phyloP scores from a whole-genome alignment of 1,140 invertebrate species.

The Drosophila bifasciata region DNA sequence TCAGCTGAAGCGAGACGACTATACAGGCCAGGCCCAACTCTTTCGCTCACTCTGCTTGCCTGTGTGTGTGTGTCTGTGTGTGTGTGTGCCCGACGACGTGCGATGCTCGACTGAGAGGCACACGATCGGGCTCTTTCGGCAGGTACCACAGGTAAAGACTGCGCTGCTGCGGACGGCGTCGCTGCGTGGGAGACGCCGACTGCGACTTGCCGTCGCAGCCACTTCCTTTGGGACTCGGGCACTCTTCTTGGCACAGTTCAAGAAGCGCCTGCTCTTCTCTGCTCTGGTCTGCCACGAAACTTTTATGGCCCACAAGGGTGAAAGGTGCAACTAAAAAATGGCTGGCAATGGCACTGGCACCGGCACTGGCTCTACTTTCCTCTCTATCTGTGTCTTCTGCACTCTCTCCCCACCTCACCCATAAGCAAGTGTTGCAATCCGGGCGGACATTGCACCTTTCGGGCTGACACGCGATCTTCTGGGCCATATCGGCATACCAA shows the following conservation, averaged over 20 bases:
- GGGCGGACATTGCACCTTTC: slow-evolving; percentile 78
- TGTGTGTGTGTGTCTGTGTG: slow-evolving; percentile 3
- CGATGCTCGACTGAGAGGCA: slow-evolving; percentile 46
- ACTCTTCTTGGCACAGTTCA: slow-evolving; percentile 43
- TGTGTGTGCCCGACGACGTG: slow-evolving; percentile 52
- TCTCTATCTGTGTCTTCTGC: slow-evolving; percentile 10
- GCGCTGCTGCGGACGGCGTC: slow-evolving; percentile 2
- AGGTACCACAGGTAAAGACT: slow-evolving; percentile 25
- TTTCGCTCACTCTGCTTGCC: slow-evolving; percentile 14
- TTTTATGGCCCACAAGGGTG: slow-evolving; percentile 58
- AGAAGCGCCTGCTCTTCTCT: slow-evolving; percentile 14
- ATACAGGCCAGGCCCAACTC: slow-evolving; percentile 24
- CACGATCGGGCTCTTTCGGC: slow-evolving; percentile 32
- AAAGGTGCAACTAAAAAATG: slow-evolving; percentile 64
- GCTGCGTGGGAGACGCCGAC: slow-evolving; percentile 20
- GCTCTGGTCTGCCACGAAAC: slow-evolving; percentile 4
- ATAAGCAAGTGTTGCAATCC: slow-evolving; percentile 55
- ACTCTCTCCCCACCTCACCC: slow-evolving; percentile 5
- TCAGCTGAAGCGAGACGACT: slow-evolving; percentile 61
- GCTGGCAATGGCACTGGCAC: slow-evolving; percentile 11
- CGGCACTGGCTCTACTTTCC: neutral
- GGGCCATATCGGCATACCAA: slow-evolving; percentile 59
- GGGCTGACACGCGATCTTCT: slow-evolving; percentile 74
- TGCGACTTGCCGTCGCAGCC: slow-evolving; percentile 37
- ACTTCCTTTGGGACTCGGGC: slow-evolving; percentile 62